phyloP scores from a whole-genome alignment of 37 sponge, comb jelly and placozoan genomes.

The Haliclona indistincta region DNA sequence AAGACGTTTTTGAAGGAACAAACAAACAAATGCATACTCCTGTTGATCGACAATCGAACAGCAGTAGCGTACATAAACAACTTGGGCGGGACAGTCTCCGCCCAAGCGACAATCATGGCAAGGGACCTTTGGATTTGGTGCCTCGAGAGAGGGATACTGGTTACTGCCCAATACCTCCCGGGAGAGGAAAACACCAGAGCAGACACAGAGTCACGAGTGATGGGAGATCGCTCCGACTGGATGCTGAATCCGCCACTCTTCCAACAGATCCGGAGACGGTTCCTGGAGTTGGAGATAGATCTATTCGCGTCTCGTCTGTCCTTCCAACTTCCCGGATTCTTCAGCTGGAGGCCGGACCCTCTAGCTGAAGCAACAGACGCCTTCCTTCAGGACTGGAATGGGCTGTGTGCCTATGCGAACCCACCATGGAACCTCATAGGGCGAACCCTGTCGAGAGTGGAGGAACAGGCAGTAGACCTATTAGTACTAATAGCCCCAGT shows the following conservation, averaged over 20 bases:
- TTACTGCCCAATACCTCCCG: constrained; percentile 25
- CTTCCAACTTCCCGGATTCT: constrained; percentile 18
- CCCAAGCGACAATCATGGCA: constrained; percentile 10
- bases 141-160: constrained; percentile 8
- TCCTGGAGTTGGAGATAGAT: constrained; percentile 17
- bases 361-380: too few relatives aligned
- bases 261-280: neutral
- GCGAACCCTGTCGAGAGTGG: too few relatives aligned
- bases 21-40: neutral
- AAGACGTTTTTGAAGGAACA: constrained; percentile 7
- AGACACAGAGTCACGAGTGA: constrained; percentile 21
- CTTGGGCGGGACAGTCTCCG: constrained; percentile 25
- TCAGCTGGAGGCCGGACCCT: too few relatives aligned
- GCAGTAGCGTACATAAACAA: constrained; percentile 32
- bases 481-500: too few relatives aligned
- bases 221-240: constrained; percentile 9
- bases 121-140: constrained; percentile 40
- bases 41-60: constrained; percentile 32
- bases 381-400: too few relatives aligned
- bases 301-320: constrained; percentile 27
- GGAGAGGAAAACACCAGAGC: constrained; percentile 12
- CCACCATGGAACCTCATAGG: too few relatives aligned
- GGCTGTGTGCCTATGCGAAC: too few relatives aligned
- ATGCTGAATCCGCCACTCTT: constrained; percentile 11
- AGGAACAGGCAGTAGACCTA: too few relatives aligned